Percentiles rank a stretch among this genome's conserved stretches.
These are phyloP conservation scores for Chelonia mydas DNA, from an alignment of 2,797 vertebrate species.

Conservation along the genomic window DNA sequence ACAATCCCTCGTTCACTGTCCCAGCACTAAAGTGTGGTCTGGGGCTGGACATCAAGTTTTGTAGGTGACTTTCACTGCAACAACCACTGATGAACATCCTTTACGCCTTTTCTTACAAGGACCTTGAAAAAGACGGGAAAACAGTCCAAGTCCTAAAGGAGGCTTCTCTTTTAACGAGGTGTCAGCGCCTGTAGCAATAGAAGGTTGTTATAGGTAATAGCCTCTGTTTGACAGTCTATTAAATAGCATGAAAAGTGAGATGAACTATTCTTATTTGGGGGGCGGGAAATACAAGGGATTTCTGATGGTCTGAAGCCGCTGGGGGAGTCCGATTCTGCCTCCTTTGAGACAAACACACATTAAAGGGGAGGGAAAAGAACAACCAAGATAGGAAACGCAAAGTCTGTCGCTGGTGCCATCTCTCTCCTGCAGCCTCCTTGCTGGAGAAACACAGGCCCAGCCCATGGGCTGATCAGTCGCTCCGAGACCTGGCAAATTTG, in stretches of 20 bases:
- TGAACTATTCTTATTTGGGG: background rate
- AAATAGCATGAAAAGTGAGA: background rate
- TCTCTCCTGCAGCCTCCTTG: background rate
- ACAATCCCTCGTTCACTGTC: background rate
- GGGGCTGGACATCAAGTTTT: background rate
- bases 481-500: background rate
- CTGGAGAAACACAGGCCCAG: background rate
- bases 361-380: background rate
- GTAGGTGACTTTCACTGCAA: background rate
- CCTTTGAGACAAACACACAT: background rate
- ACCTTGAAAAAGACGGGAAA: background rate
- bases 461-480: background rate
- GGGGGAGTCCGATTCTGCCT: background rate
- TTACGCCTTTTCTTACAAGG: background rate
- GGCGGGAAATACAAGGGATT: background rate
- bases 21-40: background rate
- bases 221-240: background rate
- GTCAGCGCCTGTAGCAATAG: background rate
- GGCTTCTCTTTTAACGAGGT: background rate
- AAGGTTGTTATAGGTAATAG: background rate
- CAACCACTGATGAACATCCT: background rate
- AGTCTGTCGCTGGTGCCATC: background rate
- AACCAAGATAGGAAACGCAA: background rate
- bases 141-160: background rate
- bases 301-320: background rate